Evolutionary conservation across 2,797 vertebrate species (phyloP), one percentile per base, ranked within the genome.

Genomic region (Emys orbicularis): DNA sequence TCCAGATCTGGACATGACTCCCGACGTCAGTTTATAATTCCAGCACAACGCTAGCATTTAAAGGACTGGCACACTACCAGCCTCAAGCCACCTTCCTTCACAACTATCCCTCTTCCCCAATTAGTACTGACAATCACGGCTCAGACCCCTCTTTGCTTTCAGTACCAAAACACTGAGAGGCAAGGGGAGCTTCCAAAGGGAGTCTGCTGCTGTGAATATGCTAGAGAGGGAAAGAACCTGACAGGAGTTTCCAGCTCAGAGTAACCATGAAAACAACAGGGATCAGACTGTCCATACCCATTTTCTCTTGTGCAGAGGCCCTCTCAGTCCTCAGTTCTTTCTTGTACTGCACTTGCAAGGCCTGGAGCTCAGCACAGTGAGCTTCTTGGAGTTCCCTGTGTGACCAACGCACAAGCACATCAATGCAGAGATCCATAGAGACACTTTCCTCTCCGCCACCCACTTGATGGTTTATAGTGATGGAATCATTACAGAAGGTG

Each of bases 271-370:
- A 49, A 77, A 77, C 74, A 31, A 41, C n/a, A 68, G 65, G n/a
- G 74, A 31, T 49, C 74, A 18, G 74, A 34, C 19, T 80, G 8
- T 19, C 23, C 52, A n/a, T 98, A 98, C 97, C 96, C 84, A 97
- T 83, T 57, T 97, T 97, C 83, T 91, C 86, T 74, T 97, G 96
- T 19, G 97, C 93, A 21, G 96, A 79, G 29, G 88, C n/a, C 76
- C 94, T 97, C 94, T 98, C 97, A 1, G 79, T n/a, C 57, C 90
- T 93, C 90, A 98, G 59, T 18, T 88, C 57, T 8, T 94, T 90
- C 92, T 90, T 89, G 90, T 97, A 94, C 19, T 79, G 88, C 77
- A 95, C 90, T 88, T 98, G 96, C 91, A 98, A 19, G 49, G 90
- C 76, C 21, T 3, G 77, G 21, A 97, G 47, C 82, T 97, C 95